These are phyloP conservation scores for Sebastes steindachneri DNA, from an alignment of 2,797 vertebrate genomes.

Conservation along the genomic window DNA sequence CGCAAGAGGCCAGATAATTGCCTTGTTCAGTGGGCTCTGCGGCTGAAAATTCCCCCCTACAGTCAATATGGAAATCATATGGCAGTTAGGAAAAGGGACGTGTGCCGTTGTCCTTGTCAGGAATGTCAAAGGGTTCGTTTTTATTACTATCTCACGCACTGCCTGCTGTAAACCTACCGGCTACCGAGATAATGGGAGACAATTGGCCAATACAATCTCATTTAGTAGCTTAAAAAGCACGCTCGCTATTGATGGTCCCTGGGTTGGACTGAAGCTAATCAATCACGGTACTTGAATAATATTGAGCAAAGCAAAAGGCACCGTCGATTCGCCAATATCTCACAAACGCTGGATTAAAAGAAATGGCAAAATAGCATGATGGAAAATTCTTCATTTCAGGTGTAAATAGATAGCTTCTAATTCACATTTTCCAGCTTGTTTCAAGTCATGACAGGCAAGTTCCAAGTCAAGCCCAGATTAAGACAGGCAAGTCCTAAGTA, in stretches of 20 bases:
- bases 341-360: not conserved
- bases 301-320: conserved; percentile 41
- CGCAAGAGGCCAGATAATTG: conserved; percentile 49
- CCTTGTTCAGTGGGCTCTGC: conserved; percentile 29
- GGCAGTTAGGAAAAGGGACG: not conserved
- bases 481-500: no score
- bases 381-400: not conserved
- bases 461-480: no score
- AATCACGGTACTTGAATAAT: conserved; percentile 45
- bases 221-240: conserved; percentile 46
- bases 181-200: conserved; percentile 29
- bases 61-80: conserved; percentile 48
- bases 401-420: not conserved
- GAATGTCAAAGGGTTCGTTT: conserved; percentile 37
- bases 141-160: conserved; percentile 1
- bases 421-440: not conserved
- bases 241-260: conserved; percentile 10
- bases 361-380: not conserved
- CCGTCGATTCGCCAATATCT: conserved; percentile 40
- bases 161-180: not conserved
- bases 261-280: conserved; percentile 36
- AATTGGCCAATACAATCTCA: conserved; percentile 37
- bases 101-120: conserved; percentile 37
- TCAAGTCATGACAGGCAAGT: no score
- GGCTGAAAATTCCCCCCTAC: not conserved